phyloP scores from a whole-genome alignment of 2,113 vertebrate genomes.

The Ahaetulla prasina region DNA sequence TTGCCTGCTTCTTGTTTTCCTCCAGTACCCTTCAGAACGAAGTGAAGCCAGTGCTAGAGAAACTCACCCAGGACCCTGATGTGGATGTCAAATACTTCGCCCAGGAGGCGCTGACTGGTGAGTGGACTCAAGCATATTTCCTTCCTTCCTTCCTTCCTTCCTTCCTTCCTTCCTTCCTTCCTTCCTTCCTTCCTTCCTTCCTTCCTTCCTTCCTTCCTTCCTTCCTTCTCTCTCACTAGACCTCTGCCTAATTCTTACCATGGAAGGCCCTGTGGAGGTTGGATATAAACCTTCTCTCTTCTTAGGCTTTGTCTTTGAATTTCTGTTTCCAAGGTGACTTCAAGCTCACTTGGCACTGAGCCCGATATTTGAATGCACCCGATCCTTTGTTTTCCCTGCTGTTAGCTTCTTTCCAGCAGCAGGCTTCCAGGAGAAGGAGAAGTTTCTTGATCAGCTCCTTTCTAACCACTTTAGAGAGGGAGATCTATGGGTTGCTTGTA shows the following conservation, averaged over 20 bases:
- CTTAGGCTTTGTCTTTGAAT: not conserved
- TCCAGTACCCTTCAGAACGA: conserved; percentile 68
- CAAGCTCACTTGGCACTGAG: not conserved
- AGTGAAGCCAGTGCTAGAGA: conserved; percentile 70
- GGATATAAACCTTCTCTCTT: too few relatives aligned
- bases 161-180: too few relatives aligned
- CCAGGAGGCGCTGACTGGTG: conserved; percentile 70
- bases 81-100: conserved; percentile 74
- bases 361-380: not conserved
- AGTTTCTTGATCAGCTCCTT: not conserved
- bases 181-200: too few relatives aligned
- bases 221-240: not conserved
- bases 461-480: not conserved
- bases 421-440: not conserved
- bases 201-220: not conserved
- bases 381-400: not conserved
- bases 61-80: conserved; percentile 69
- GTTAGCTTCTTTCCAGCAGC: not conserved
- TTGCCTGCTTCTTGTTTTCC: not conserved
- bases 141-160: not conserved
- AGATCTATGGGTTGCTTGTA: not conserved
- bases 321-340: not conserved
- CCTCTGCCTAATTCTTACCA: not conserved
- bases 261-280: not conserved
- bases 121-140: not conserved